These are phyloP conservation scores for Sitophilus oryzae DNA, from an alignment of 1,140 invertebrate species.

Conservation along the genomic window DNA sequence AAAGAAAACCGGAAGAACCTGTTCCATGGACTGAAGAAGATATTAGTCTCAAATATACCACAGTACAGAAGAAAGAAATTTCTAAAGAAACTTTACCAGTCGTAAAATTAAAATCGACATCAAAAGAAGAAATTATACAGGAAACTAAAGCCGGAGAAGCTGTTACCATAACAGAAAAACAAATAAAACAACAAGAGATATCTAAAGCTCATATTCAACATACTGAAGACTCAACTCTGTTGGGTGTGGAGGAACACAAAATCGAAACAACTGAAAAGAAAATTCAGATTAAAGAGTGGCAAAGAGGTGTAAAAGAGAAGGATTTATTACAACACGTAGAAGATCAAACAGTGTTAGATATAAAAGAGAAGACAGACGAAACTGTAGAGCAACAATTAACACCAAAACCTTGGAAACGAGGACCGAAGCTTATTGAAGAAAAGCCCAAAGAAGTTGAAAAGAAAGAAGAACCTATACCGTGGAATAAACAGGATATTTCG, in stretches of 20 bases:
- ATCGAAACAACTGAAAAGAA: conserved; percentile 42
- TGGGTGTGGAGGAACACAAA: conserved; percentile 37
- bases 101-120: conserved; percentile 27
- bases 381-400: conserved; percentile 10
- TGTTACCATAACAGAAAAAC: background rate
- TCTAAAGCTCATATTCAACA: conserved; percentile 4
- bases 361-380: conserved; percentile 4
- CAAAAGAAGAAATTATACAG: conserved; percentile 1
- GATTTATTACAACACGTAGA: too few relatives aligned
- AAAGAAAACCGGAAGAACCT: conserved; percentile 15
- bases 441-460: conserved; percentile 24
- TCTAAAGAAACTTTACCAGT: conserved; percentile 38
- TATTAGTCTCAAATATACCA: conserved; percentile 43
- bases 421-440: conserved; percentile 3
- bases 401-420: conserved; percentile 20
- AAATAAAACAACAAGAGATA: conserved; percentile 2
- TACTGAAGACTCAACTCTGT: conserved; percentile 36
- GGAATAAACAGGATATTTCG: conserved; percentile 46
- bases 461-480: conserved; percentile 36
- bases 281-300: conserved; percentile 21
- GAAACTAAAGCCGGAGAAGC: background rate
- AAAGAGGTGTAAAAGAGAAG: background rate
- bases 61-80: conserved; percentile 41
- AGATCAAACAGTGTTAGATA: conserved; percentile 8
- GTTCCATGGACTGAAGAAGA: conserved; percentile 46